Conservation (phyloP, 2,797 vertebrate genomes). For the Sebastes trivittatus region DNA sequence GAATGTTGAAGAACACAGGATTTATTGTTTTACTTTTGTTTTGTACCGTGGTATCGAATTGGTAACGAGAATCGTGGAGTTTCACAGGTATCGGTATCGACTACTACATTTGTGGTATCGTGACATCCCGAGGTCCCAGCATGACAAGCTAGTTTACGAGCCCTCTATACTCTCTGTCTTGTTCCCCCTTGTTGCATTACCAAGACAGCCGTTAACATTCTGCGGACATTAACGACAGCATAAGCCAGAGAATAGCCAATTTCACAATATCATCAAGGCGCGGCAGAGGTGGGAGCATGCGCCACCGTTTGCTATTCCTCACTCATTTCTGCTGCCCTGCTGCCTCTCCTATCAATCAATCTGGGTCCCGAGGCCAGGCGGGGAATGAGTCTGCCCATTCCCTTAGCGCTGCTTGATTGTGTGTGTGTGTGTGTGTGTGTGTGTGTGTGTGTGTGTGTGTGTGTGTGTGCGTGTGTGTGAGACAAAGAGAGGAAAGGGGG, state of each 20-base stretch:
- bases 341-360: constrained; percentile 70
- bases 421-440: neutral
- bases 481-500: neutral
- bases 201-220: constrained; percentile 36
- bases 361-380: constrained; percentile 59
- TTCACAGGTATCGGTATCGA: too few species aligned
- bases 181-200: constrained; percentile 10
- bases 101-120: too few species aligned
- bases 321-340: constrained; percentile 61
- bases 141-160: neutral
- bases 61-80: too few species aligned
- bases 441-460: neutral
- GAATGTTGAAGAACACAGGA: too few species aligned
- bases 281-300: constrained; percentile 31
- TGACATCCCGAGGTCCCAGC: neutral
- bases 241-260: constrained; percentile 64
- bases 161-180: neutral
- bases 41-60: too few species aligned
- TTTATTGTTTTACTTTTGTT: too few species aligned
- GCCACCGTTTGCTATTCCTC: constrained; percentile 66
- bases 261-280: constrained; percentile 61
- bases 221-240: constrained; percentile 30
- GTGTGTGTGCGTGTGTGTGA: neutral
- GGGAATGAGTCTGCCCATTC: constrained; percentile 69
- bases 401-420: constrained; percentile 43